These are phyloP conservation scores for Calycopis cecrops DNA, from an alignment of 1,140 invertebrate species.

Conservation along the genomic window DNA sequence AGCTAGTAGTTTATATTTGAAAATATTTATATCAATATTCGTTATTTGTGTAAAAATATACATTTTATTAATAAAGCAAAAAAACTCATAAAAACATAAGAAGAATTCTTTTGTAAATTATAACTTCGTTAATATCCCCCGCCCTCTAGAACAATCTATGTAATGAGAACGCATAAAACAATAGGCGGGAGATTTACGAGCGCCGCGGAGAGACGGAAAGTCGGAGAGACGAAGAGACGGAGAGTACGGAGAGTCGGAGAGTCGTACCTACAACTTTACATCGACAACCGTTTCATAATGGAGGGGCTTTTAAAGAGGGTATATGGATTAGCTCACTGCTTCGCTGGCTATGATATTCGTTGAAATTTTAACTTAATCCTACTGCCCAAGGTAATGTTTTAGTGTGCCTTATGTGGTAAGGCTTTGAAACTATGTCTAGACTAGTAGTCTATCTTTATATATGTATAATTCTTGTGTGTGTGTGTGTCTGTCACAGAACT, in stretches of 20 bases:
- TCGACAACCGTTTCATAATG: conserved; percentile 45
- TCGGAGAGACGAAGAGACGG: no score
- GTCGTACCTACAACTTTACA: conserved; percentile 41
- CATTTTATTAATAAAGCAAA: conserved; percentile 8
- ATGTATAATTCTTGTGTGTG: no score
- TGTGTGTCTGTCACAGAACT: no score
- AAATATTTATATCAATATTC: no score
- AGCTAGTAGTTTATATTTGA: no score
- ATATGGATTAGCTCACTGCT: conserved; percentile 39
- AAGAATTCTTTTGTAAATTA: conserved; percentile 38
- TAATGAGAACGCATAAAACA: conserved; percentile 60
- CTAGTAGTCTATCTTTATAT: no score
- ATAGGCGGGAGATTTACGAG: conserved; percentile 55
- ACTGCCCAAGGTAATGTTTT: no score
- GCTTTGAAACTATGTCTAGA: not conserved
- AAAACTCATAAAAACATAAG: not conserved
- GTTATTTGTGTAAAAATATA: no score
- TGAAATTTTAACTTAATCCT: not conserved
- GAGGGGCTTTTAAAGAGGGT: conserved; percentile 39
- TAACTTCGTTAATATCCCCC: conserved; percentile 39
- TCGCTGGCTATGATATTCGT: not conserved
- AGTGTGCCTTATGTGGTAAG: not conserved
- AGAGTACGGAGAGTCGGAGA: conserved; percentile 25
- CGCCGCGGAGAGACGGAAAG: not conserved
- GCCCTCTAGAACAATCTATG: conserved; percentile 52